Evolutionary conservation across 2,888 invertebrate species (phyloP).

Genomic region (Pantelozetes paolii): DNA sequence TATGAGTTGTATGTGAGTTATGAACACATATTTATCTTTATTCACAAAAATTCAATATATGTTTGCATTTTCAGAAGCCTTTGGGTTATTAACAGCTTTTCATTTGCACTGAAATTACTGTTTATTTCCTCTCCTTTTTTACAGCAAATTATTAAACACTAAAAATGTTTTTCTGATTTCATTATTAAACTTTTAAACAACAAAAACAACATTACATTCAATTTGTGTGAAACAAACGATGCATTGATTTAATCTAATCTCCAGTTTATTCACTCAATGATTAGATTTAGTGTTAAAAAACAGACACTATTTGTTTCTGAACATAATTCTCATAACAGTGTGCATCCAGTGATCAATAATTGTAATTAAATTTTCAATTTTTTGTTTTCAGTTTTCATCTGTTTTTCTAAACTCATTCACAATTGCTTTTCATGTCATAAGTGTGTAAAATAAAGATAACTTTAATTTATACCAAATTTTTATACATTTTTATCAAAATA

Average conservation of each 20-base stretch:
- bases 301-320: not conserved
- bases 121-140: not conserved
- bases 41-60: not conserved
- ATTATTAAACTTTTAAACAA: not conserved
- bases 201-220: not conserved
- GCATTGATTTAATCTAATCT: constrained; percentile 7
- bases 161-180: constrained; percentile 1
- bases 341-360: not conserved
- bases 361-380: not conserved
- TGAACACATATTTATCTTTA: constrained; percentile 12
- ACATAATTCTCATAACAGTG: not conserved
- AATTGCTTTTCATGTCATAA: not conserved
- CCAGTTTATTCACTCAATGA: not conserved
- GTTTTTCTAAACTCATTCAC: not conserved
- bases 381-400: not conserved
- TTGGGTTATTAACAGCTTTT: constrained; percentile 22
- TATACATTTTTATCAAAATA: not conserved
- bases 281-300: not conserved
- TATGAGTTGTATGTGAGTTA: not conserved
- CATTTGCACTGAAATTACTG: not conserved
- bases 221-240: not conserved
- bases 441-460: constrained; percentile 14
- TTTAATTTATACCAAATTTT: constrained; percentile 4
- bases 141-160: not conserved
- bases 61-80: not conserved